Base-by-base conservation (phyloP, 2,113 vertebrate genomes). In the Piprites chloris region DNA sequence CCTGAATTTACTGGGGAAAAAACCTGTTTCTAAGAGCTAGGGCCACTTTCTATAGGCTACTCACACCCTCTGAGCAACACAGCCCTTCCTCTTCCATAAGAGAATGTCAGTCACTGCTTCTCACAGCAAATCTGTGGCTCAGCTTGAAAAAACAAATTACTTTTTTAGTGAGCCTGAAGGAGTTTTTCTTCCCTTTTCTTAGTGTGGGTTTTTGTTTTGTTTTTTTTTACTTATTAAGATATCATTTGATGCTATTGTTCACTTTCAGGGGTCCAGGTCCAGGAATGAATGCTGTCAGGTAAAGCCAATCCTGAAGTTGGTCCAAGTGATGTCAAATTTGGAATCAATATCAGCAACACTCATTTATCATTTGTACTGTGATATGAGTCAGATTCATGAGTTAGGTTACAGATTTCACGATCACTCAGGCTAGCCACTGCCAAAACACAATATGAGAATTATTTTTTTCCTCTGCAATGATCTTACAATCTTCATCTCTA, bases 1-100 rank as follows among this genome's bases (percentile, higher is more conserved):
- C 28, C 82, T 81, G 79, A 80, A 81, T 84, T 92, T 92, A 2
- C 8, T 46, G n/a, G 12, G 9, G 9, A 3, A 5, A 78, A n/a
- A 65, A 42, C 27, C 21, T 68, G 42, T 84, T 96, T 94, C 90
- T 83, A 93, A 89, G 93, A 96, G 82, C 52, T 72, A 27, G 26
- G 68, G 44, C 27, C 39, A 37, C 27, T 87, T 68, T 96, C 73
- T 81, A n/a, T 49, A 68, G 39, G 44, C 74, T 61, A 24, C n/a
- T 87, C 49, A 50, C 74, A 47, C 24, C 50, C 68, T 78, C 85
- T 80, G n/a, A 92, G 52, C 56, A 90, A 84, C 47, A 67, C 27
- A 80, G 47, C 30, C 68, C 65, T 92, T 95, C 85, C 72, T 93
- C 42, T 26, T 91, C 32, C 24, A 7, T 30, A 86, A 69, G 24